Conservation (phyloP, 2,113 vertebrate genomes). For the Cinclus cinclus region DNA sequence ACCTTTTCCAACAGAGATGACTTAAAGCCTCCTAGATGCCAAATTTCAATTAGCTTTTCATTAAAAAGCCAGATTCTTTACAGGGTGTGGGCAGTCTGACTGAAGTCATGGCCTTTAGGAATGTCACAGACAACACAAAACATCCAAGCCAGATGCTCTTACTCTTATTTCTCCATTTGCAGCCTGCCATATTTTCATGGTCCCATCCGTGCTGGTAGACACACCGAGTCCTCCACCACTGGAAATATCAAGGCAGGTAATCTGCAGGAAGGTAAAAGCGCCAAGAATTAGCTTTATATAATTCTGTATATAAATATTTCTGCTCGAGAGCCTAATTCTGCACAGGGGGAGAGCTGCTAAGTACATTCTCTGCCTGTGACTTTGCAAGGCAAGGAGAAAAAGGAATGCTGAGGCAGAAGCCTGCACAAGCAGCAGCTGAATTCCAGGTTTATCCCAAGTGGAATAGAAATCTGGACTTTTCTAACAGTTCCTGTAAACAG, state of each 20-base stretch:
- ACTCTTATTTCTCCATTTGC: constrained; percentile 80
- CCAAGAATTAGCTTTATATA: neutral
- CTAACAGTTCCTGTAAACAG: neutral
- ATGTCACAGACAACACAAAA: neutral
- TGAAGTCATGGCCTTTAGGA: accelerated
- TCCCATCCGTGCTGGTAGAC: constrained; percentile 76
- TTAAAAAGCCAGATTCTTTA: neutral
- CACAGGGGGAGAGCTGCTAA: neutral
- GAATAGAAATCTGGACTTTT: neutral
- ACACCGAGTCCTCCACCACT: constrained; percentile 78
- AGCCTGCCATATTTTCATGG: constrained; percentile 83
- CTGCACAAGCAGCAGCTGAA: neutral
- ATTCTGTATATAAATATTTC: neutral
- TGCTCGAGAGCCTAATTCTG: neutral
- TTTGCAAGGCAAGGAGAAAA: neutral
- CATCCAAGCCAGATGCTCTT: constrained; percentile 18
- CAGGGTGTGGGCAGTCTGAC: accelerated
- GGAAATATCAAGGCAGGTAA: constrained; percentile 78
- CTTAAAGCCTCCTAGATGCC: neutral
- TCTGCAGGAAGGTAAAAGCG: constrained; percentile 49
- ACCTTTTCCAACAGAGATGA: neutral
- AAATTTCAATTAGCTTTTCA: neutral
- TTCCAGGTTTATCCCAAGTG: neutral
- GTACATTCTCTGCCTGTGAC: neutral
- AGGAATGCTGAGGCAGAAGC: neutral